Evolutionary conservation across 2,888 invertebrate genomes (phyloP).

Genomic region (Eupeodes latifasciatus): DNA sequence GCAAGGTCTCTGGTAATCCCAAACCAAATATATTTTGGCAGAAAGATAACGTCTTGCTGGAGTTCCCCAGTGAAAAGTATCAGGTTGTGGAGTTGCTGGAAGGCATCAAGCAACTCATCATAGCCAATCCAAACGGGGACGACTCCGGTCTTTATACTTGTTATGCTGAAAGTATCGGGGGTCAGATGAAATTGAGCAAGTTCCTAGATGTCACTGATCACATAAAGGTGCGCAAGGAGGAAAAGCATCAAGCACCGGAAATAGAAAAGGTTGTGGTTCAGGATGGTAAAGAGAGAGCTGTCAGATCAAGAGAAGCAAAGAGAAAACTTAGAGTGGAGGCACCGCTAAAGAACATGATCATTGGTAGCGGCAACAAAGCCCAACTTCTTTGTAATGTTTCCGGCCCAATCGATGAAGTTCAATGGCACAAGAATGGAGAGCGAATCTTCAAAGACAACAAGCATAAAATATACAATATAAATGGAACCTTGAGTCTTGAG

Average conservation of each 20-base stretch:
- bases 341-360: constrained; percentile 89
- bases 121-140: constrained; percentile 86
- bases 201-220: constrained; percentile 82
- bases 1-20: constrained; percentile 90
- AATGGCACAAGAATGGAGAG: constrained; percentile 90
- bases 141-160: constrained; percentile 92
- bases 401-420: constrained; percentile 88
- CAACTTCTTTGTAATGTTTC: constrained; percentile 92
- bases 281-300: constrained; percentile 82
- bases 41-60: constrained; percentile 89
- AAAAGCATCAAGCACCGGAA: constrained; percentile 74
- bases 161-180: constrained; percentile 89
- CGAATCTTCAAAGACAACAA: constrained; percentile 85
- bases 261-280: constrained; percentile 66
- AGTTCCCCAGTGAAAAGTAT: constrained; percentile 85
- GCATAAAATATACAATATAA: constrained; percentile 83
- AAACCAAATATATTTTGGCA: constrained; percentile 87
- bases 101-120: constrained; percentile 89
- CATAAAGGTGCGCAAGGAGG: constrained; percentile 78
- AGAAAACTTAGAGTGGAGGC: constrained; percentile 91
- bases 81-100: constrained; percentile 87
- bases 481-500: constrained; percentile 90
- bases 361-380: constrained; percentile 89
- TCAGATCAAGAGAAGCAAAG: constrained; percentile 84
- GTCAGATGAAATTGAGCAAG: constrained; percentile 84